A percentile compares a stretch with the other conserved stretches of the same genome.
These are phyloP conservation scores for Sicus ferrugineus DNA, from an alignment of 2,888 invertebrate species.

Conservation along the genomic window DNA sequence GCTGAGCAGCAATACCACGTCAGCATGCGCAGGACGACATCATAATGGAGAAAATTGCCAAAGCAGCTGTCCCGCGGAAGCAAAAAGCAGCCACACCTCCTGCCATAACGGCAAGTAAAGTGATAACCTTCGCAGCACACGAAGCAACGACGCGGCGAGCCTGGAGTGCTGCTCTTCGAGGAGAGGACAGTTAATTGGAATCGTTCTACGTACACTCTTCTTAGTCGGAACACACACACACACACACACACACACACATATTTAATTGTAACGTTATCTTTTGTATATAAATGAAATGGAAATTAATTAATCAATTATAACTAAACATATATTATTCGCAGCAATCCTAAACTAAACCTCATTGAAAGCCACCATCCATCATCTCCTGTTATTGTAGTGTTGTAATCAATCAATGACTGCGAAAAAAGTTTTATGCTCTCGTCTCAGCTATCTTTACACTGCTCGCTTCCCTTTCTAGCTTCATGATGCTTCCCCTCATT, in stretches of 20 bases:
- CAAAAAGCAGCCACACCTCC: neutral
- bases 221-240: neutral
- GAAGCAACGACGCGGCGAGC: neutral
- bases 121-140: no score
- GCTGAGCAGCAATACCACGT: neutral
- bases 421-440: no score
- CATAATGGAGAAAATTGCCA: neutral
- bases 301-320: no score
- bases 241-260: neutral
- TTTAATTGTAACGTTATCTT: neutral
- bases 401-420: no score
- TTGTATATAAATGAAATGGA: neutral
- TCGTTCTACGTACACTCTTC: neutral
- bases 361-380: neutral
- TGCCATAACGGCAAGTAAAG: constrained; percentile 22
- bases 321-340: no score
- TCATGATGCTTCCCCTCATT: no score
- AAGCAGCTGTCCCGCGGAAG: neutral
- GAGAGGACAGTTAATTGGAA: neutral
- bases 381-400: neutral
- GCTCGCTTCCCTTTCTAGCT: no score
- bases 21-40: neutral
- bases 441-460: no score
- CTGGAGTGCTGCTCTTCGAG: neutral
- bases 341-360: neutral